Evolutionary conservation across 2,113 vertebrate genomes (phyloP), one percentile per base, ranked within the genome.

Genomic region (Rhizomys pruinosus): DNA sequence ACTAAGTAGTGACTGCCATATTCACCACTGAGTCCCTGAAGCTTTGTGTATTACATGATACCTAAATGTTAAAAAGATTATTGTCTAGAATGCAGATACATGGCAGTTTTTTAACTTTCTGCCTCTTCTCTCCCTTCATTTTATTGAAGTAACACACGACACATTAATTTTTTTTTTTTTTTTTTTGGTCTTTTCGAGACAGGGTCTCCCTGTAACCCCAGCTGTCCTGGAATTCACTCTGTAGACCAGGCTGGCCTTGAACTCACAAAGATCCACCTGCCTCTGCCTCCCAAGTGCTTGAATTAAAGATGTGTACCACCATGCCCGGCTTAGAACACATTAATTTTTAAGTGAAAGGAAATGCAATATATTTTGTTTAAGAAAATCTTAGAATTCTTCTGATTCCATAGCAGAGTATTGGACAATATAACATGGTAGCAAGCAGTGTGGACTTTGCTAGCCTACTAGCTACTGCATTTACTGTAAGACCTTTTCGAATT

Each of bases 1-100:
- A n/a, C 17, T 34, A 59, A 29, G 42, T 52, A 52, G 47, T n/a
- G 20, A 59, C 47, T 25, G 34, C 3, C 69, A 7, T 37, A 42
- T 25, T 76, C n/a, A 39, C 8, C 15, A 32, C 16, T 1, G 1
- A 63, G 42, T 71, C 71, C 39, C 76, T 44, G n/a, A 82, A 66
- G 37, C 22, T 7, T 42, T 5, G 10, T n/a, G 10, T 9, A 27
- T 23, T 63, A 3, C 6, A 0, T 19, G 19, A 20, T 12, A 27
- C 22, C 55, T 57, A 57, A 19, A 32, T 15, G 9, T 39, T 76
- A 37, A 59, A 37, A 71, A 22, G 7, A 6, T 10, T 68, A 39
- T 81, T 34, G 59, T 16, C n/a, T 7, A 59, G 16, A 66, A 22
- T 42, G 66, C 61, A 34, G 11, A 66, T 13, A 3, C 39, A 66